Evolutionary conservation across 2,113 vertebrate species (phyloP), one percentile per base, ranked within the genome.

Genomic region (Oreocharis arfaki): DNA sequence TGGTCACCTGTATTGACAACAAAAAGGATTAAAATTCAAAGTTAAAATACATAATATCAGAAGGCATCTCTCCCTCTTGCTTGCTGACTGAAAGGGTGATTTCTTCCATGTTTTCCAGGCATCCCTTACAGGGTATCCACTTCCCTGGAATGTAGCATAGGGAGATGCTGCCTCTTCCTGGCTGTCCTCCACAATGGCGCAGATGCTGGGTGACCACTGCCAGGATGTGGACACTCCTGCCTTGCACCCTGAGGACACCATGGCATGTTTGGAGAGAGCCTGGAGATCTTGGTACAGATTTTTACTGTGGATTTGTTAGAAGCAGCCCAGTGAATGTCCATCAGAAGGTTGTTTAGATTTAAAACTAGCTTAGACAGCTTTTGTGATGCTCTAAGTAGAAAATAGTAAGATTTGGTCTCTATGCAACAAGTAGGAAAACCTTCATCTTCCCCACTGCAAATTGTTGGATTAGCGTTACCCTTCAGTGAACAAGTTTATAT

Each of bases 401-500:
- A 83, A 57, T 18, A 33, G 13, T 63, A 59, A 87, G 46, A 74
- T 92, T 52, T 90, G 27, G 7, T 70, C 50, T 73, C 39, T 16
- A 17, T 47, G 37, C 35, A 84, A 63, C 12, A 85, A 60, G 47
- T 0, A 2, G 47, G 41, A 67, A 63, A 78, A 52, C 19, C 47
- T 86, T 82, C 5, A 41, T 85, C 50, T 84, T 86, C 68, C 59
- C 50, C n/a, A 55, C 17, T 90, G 46, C 28, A 55, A 63, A 33
- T 37, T 73, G 33, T 61, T 75, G 32, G 13, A 18, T 16, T n/a
- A 32, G 28, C 75, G 81, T 89, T 70, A 87, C 71, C 74, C 84
- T 91, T 92, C 90, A 84, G 76, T 89, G 68, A 93, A 28, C 92
- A 67, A 57, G 96, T 73, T 96, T 96, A 96, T 67, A 89, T 95